Evolutionary conservation across 2,888 invertebrate genomes (phyloP).

Genomic region (Eupeodes latifasciatus): DNA sequence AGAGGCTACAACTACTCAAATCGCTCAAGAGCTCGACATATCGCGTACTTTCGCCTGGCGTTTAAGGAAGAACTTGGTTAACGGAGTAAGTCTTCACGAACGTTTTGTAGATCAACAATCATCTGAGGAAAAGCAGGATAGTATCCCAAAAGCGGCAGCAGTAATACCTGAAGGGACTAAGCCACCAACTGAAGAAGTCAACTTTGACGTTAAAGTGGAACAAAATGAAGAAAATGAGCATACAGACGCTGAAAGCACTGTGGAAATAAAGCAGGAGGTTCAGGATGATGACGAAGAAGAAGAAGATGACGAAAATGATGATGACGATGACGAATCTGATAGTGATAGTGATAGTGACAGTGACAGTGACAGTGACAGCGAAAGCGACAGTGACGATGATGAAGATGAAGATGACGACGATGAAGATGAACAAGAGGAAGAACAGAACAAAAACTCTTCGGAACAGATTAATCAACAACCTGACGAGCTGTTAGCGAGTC

Average conservation of each 20-base stretch:
- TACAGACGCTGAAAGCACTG: slow-evolving; percentile 35
- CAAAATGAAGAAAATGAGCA: slow-evolving; percentile 59
- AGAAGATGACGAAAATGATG: slow-evolving; percentile 65
- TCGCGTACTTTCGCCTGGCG: slow-evolving; percentile 84
- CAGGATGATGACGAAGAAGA: slow-evolving; percentile 54
- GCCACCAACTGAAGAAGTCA: slow-evolving; percentile 43
- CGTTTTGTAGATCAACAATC: slow-evolving; percentile 81
- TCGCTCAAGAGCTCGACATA: slow-evolving; percentile 83
- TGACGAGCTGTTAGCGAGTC: slow-evolving; percentile 23
- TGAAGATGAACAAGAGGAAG: slow-evolving; percentile 51
- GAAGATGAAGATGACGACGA: slow-evolving; percentile 47
- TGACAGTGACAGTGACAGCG: slow-evolving; percentile 61
- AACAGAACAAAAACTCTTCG: slow-evolving; percentile 22
- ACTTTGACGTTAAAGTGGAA: slow-evolving; percentile 69
- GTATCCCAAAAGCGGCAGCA: slow-evolving; percentile 4
- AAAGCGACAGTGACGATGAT: slow-evolving; percentile 24
- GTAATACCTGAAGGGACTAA: slow-evolving; percentile 29
- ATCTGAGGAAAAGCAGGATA: slow-evolving; percentile 77
- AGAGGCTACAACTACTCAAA: slow-evolving; percentile 83
- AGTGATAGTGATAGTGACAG: no score
- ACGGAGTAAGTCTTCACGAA: slow-evolving; percentile 83
- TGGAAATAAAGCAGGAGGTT: slow-evolving; percentile 56
- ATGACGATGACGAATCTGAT: slow-evolving; percentile 61
- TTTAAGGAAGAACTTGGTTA: slow-evolving; percentile 82
- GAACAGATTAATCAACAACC: slow-evolving; percentile 42